Evolutionary conservation across 1,140 invertebrate genomes (phyloP), one percentile per base, ranked within the genome.

Genomic region (Penaeus indicus): DNA sequence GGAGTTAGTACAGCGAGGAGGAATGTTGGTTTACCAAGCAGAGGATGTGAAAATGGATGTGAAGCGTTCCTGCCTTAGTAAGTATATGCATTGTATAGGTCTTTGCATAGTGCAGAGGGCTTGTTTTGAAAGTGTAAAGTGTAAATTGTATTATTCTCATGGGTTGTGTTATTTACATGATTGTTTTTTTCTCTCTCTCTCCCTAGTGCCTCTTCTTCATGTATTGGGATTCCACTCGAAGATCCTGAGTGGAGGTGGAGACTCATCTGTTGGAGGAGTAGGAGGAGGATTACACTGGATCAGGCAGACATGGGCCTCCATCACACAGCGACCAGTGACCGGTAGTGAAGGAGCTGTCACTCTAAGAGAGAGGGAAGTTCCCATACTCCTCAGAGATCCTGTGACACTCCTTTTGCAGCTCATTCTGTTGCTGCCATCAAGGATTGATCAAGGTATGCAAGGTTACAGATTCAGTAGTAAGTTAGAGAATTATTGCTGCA

Each of bases 41-140:
- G 88, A 91, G 11, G 91, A 90, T 60, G 77, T 90, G 80, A 85
- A 91, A 90, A 80, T 90, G 88, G 60, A 91, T 93, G 92, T 96
- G 96, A 97, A 97, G 92, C 95, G 97, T 89, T 96, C 97, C 91
- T 97, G 97, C 93, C 97, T 98, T 91, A 96, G 96, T 96, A 93
- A 94, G 93, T 94, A 79, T 67, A 42, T 84, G 21, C 61, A 19
- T 72, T 25, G 38, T 67, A 64, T 83, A 79, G 67, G 21, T 85
- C 16, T 0, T 54, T 54, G 11, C 54, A 13, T 16, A 8, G 54
- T 54, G 54, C 54, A 54, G 16, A 54, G 10, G 8, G 11, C 32
- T 47, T 84, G 13, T 84, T 60, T 22, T 80, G 25, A 3, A 0
- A 75, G 11, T 27, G 18, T 27, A 19, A 75, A 32, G 27, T 69